Conservation (phyloP, 2,797 vertebrate genomes). For the Onychomys leucogaster region DNA sequence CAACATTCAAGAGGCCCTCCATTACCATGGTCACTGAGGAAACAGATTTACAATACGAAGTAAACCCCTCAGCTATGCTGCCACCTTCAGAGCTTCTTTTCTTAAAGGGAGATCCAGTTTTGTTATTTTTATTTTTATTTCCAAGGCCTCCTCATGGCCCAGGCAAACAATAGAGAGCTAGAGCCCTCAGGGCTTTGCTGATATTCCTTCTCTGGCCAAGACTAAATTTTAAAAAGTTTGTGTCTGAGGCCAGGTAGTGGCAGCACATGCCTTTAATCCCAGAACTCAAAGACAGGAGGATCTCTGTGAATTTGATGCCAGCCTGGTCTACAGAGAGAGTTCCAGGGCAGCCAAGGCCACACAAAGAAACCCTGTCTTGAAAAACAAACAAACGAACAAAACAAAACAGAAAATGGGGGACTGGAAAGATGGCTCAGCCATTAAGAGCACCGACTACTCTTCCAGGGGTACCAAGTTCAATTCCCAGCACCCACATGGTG, state of each 20-base stretch:
- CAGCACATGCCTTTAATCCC: neutral
- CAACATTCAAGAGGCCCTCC: neutral
- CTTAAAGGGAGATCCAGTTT: neutral
- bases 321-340: neutral
- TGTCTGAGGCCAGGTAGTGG: neutral
- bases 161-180: neutral
- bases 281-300: neutral
- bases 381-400: neutral
- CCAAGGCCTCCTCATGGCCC: neutral
- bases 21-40: neutral
- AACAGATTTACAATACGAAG: conserved; percentile 23
- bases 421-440: neutral
- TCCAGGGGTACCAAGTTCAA: neutral
- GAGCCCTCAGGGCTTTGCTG: neutral
- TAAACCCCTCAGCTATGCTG: neutral
- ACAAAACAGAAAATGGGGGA: neutral
- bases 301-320: neutral
- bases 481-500: neutral
- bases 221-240: conserved; percentile 47
- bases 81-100: conserved; percentile 3
- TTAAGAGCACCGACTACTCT: neutral
- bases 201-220: neutral
- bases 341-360: neutral
- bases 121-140: neutral
- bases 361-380: neutral